Conservation (phyloP, 1,140 invertebrate genomes). For the Sminthurides bifidus region DNA sequence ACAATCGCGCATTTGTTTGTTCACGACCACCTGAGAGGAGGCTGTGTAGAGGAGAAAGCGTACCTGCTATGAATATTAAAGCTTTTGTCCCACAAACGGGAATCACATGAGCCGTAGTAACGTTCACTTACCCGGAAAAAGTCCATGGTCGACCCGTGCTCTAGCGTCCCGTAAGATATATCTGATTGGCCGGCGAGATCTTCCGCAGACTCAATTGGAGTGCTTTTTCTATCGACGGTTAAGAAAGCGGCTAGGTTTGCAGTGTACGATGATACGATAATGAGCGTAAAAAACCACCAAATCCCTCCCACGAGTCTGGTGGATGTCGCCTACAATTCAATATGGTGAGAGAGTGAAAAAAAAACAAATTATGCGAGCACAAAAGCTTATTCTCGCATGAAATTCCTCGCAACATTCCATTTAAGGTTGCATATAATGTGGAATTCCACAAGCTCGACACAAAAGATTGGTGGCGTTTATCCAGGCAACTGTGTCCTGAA, state of each 20-base stretch:
- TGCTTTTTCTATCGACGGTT: slow-evolving; percentile 91
- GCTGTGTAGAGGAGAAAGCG: too few species aligned
- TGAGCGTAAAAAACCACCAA: slow-evolving; percentile 99
- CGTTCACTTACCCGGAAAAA: slow-evolving; percentile 78
- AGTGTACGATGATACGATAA: slow-evolving; percentile 96
- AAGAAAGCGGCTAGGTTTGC: slow-evolving; percentile 92
- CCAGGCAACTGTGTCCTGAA: background rate
- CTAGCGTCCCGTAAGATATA: slow-evolving; percentile 85
- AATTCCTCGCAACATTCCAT: background rate
- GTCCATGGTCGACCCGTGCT: slow-evolving; percentile 89
- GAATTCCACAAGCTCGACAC: background rate
- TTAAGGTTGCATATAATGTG: too few species aligned
- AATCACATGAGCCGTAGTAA: too few species aligned
- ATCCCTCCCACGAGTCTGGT: slow-evolving; percentile 87
- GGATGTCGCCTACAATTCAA: slow-evolving; percentile 71
- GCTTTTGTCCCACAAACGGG: too few species aligned
- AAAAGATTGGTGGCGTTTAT: background rate
- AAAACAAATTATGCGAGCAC: background rate
- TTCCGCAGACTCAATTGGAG: slow-evolving; percentile 89
- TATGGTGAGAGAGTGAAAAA: background rate
- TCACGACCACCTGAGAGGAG: too few species aligned
- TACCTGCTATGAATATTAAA: too few species aligned
- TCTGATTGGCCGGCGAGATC: slow-evolving; percentile 87
- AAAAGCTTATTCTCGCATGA: background rate
- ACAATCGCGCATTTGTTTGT: too few species aligned